Percentiles rank a stretch among this genome's conserved stretches.
These are phyloP conservation scores for Ispidina lecontei DNA, from an alignment of 2,797 vertebrate species.

Conservation along the genomic window DNA sequence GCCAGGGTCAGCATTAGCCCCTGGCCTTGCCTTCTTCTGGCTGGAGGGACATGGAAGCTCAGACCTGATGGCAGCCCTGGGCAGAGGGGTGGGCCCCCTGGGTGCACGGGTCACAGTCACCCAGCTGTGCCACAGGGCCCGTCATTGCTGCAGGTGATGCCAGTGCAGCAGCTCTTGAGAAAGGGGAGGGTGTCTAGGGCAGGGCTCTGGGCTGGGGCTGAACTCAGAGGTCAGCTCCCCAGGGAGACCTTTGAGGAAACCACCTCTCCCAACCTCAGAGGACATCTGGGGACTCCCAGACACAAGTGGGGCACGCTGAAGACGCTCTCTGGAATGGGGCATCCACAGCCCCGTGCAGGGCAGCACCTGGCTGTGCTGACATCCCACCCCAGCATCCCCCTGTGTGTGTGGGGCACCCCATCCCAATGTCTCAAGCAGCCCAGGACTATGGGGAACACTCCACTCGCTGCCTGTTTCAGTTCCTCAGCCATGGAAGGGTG, in stretches of 20 bases:
- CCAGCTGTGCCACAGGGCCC: no score
- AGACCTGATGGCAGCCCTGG: not conserved
- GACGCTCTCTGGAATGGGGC: rapidly evolving
- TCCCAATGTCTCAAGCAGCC: rapidly evolving
- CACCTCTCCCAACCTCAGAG: not conserved
- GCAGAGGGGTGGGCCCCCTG: rapidly evolving
- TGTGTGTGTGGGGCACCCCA: rapidly evolving
- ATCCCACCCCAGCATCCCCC: rapidly evolving
- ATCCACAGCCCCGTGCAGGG: no score
- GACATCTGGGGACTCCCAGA: not conserved
- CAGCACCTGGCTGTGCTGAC: no score
- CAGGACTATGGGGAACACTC: not conserved
- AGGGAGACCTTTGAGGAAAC: not conserved
- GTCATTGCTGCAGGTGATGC: rapidly evolving
- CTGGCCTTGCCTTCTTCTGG: rapidly evolving
- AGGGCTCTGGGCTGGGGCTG: not conserved
- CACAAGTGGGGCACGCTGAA: no score
- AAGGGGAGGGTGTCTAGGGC: not conserved
- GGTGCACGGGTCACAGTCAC: rapidly evolving
- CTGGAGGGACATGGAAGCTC: not conserved
- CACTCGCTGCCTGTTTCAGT: not conserved
- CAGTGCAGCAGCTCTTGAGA: rapidly evolving
- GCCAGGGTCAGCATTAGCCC: not conserved
- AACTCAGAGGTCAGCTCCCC: not conserved
- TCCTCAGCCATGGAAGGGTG: not conserved